Conservation (phyloP, 2,797 vertebrate species). For the Gambelia wislizenii region DNA sequence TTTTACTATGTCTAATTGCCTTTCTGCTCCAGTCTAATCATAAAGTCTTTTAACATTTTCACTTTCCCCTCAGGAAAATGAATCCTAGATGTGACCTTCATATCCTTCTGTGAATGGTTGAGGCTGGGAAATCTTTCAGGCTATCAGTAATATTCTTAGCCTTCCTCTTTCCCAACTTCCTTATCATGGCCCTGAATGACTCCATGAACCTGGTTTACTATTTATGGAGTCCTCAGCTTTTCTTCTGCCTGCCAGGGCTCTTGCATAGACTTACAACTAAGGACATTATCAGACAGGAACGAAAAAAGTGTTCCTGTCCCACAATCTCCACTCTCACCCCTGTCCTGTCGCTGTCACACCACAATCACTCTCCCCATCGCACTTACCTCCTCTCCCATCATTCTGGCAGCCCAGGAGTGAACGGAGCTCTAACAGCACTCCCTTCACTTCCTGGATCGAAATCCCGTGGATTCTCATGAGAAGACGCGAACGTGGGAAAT, state of each 20-base stretch:
- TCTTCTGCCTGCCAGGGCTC: background rate
- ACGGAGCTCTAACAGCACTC: too few species aligned
- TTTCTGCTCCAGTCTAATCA: conserved; percentile 47
- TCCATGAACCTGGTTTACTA: conserved; percentile 18
- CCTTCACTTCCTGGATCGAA: too few species aligned
- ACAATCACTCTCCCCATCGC: too few species aligned
- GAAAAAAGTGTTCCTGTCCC: too few species aligned
- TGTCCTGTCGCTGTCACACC: too few species aligned
- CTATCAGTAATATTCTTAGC: conserved; percentile 38
- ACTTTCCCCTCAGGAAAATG: conserved; percentile 40
- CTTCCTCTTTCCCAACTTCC: conserved; percentile 13
- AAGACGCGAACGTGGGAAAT: too few species aligned
- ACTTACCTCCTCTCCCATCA: too few species aligned
- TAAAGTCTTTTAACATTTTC: conserved; percentile 63
- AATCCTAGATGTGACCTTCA: conserved; percentile 60
- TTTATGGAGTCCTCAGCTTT: conserved; percentile 8
- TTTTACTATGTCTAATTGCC: conserved; percentile 62
- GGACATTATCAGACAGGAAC: too few species aligned
- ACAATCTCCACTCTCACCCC: too few species aligned
- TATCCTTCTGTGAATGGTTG: conserved; percentile 41
- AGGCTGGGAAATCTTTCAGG: conserved; percentile 55
- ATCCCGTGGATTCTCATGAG: too few species aligned
- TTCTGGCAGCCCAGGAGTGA: too few species aligned
- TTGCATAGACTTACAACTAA: background rate
- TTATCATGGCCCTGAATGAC: background rate